Evolutionary conservation across 2,888 invertebrate species (phyloP).

Genomic region (Synanthedon andrenaeformis): DNA sequence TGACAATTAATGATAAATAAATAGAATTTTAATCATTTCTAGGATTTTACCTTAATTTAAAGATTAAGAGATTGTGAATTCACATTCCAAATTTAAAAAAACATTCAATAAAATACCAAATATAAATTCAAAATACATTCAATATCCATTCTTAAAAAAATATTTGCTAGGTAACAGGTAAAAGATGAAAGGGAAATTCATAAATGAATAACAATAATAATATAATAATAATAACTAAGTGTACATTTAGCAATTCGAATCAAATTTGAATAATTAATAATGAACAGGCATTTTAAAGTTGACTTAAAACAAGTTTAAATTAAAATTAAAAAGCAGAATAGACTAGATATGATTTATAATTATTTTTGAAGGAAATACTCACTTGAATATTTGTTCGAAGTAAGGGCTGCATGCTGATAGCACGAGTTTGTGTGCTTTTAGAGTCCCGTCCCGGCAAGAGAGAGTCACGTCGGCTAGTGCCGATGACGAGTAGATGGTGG

Average conservation of each 20-base stretch:
- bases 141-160: no score
- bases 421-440: constrained; percentile 79
- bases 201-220: constrained; percentile 4
- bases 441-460: constrained; percentile 77
- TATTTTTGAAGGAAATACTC: constrained; percentile 14
- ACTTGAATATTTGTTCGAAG: constrained; percentile 80
- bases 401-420: constrained; percentile 82
- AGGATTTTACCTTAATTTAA: background rate
- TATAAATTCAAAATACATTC: no score
- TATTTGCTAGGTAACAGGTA: no score
- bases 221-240: constrained; percentile 58
- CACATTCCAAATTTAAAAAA: no score
- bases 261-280: constrained; percentile 16
- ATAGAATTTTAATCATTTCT: background rate
- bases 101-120: no score
- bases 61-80: no score
- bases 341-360: background rate
- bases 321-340: background rate
- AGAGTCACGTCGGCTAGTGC: constrained; percentile 78
- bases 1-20: background rate
- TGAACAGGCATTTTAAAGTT: no score
- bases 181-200: no score
- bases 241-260: constrained; percentile 39
- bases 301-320: background rate
- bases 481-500: constrained; percentile 76